Percentiles rank a stretch among this genome's conserved stretches.
Evolutionary conservation across 1,140 invertebrate species (phyloP).

Genomic region (Ceratina calcarata): DNA sequence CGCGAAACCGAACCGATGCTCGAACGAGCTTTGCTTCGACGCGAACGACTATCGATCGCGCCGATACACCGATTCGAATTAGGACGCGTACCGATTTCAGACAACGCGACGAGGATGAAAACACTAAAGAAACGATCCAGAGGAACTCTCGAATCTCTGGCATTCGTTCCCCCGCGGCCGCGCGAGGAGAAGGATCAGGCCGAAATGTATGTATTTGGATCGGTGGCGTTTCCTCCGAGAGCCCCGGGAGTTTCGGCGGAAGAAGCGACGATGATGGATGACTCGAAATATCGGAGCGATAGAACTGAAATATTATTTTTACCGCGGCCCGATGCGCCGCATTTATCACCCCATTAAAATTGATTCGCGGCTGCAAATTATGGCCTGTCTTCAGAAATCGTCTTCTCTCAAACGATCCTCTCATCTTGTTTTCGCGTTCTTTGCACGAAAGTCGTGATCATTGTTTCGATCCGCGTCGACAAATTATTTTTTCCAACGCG

Average conservation of each 20-base stretch:
- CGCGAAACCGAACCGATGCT: constrained; percentile 20
- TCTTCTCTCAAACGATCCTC: too few species aligned
- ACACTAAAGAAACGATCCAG: too few species aligned
- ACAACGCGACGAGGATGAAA: too few species aligned
- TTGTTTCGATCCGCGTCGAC: too few species aligned
- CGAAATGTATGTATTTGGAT: constrained; percentile 57
- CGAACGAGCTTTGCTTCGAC: not conserved
- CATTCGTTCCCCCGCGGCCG: too few species aligned
- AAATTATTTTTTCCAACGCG: not conserved
- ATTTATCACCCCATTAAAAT: constrained; percentile 53
- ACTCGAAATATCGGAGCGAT: constrained; percentile 65
- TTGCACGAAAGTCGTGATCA: too few species aligned
- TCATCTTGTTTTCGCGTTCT: too few species aligned
- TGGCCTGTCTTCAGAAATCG: constrained; percentile 23
- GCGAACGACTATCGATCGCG: too few species aligned
- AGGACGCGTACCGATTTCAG: too few species aligned
- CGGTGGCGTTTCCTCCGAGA: constrained; percentile 49
- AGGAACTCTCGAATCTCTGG: too few species aligned
- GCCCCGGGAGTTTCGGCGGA: constrained; percentile 42
- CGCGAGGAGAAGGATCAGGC: not conserved
- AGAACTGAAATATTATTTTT: constrained; percentile 69
- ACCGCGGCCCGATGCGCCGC: constrained; percentile 52
- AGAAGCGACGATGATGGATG: constrained; percentile 68
- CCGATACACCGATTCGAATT: too few species aligned
- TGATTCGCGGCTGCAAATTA: constrained; percentile 37